A percentile compares a stretch with the other conserved stretches of the same genome.
Conservation (phyloP, 1,140 invertebrate species). For the Planococcus citri region DNA sequence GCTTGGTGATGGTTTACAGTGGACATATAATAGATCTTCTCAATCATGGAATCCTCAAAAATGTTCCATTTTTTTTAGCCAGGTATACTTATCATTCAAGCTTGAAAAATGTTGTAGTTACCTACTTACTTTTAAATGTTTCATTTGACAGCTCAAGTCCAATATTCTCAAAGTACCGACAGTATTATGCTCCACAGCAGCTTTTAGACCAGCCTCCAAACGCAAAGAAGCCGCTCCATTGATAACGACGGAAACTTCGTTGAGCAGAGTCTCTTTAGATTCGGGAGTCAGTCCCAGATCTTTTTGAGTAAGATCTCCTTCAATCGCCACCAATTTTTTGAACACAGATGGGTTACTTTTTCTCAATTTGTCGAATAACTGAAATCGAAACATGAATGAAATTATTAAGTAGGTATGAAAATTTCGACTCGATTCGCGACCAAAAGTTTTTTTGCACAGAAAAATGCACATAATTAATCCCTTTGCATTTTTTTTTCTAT, state of each 20-base stretch:
- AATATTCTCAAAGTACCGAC: slow-evolving; percentile 50
- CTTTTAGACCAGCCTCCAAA: slow-evolving; percentile 55
- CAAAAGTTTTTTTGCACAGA: too few species aligned
- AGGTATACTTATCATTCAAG: too few species aligned
- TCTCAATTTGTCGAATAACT: slow-evolving; percentile 18
- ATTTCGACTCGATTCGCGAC: too few species aligned
- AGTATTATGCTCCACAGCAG: slow-evolving; percentile 57
- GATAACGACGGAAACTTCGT: slow-evolving; percentile 71
- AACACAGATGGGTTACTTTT: background rate
- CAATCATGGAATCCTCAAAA: too few species aligned
- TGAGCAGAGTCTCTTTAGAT: slow-evolving; percentile 40
- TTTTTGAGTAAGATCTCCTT: slow-evolving; percentile 50
- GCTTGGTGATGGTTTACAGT: too few species aligned
- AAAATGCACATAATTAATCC: too few species aligned
- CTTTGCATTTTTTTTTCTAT: too few species aligned
- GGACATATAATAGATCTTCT: too few species aligned
- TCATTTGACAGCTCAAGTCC: slow-evolving; percentile 50
- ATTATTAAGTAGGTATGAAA: too few species aligned
- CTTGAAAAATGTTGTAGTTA: too few species aligned
- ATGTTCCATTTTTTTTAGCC: too few species aligned
- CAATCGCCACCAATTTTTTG: slow-evolving; percentile 61
- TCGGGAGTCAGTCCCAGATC: slow-evolving; percentile 49
- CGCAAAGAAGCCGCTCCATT: slow-evolving; percentile 80
- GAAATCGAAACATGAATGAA: too few species aligned
- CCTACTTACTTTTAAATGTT: slow-evolving; percentile 42